These are phyloP conservation scores for Nycticryphes semicollaris DNA, from an alignment of 2,113 vertebrate species.

Conservation along the genomic window DNA sequence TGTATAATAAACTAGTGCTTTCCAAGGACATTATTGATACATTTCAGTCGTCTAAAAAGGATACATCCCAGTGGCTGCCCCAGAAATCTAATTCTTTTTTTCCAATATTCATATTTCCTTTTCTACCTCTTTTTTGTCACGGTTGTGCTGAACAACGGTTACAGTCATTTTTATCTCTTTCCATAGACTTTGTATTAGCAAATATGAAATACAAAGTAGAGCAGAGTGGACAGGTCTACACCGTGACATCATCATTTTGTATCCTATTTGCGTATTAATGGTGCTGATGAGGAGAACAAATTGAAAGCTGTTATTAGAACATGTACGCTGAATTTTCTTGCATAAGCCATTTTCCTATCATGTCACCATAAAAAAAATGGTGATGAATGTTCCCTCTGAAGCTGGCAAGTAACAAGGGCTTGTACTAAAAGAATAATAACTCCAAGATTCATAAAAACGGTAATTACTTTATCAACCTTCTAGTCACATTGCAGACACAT, in stretches of 20 bases:
- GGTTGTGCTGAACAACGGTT: neutral
- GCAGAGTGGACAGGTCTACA: neutral
- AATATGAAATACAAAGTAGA: neutral
- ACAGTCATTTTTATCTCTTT: neutral
- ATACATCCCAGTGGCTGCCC: neutral
- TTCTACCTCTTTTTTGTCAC: neutral
- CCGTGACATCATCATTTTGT: slow-evolving; percentile 29
- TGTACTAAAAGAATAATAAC: slow-evolving; percentile 62
- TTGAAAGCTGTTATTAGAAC: slow-evolving; percentile 40
- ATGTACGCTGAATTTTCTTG: slow-evolving; percentile 37
- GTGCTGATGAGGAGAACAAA: slow-evolving; percentile 42
- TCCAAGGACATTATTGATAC: neutral
- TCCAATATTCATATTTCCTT: neutral
- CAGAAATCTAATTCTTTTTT: neutral
- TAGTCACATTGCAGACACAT: slow-evolving; percentile 53
- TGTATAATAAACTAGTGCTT: neutral
- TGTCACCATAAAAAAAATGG: slow-evolving; percentile 30
- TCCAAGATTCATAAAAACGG: slow-evolving; percentile 70
- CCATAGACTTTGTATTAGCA: neutral
- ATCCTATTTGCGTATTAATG: slow-evolving; percentile 21
- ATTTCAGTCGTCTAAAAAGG: neutral
- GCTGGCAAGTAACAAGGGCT: slow-evolving; percentile 66
- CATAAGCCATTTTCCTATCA: slow-evolving; percentile 49
- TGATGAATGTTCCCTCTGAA: slow-evolving; percentile 54
- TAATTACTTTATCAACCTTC: slow-evolving; percentile 72